A percentile compares a stretch with the other conserved stretches of the same genome.
Conservation (phyloP, 2,888 invertebrate genomes). For the Mythimna impura region DNA sequence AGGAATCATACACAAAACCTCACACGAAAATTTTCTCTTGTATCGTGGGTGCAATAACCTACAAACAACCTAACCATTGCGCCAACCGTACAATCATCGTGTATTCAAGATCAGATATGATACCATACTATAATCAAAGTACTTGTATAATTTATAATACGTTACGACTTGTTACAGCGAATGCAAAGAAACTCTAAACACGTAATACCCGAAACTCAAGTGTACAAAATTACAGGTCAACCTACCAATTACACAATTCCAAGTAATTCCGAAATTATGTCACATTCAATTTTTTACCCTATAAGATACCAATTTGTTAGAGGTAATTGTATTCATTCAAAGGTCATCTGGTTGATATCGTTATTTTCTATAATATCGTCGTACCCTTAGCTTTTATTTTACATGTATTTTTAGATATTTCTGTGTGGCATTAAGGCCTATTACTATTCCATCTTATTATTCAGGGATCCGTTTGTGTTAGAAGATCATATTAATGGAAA, state of each 20-base stretch:
- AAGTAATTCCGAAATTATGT: background rate
- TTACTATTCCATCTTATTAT: conserved; percentile 20
- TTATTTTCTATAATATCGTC: conserved; percentile 3
- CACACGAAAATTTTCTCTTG: too few relatives aligned
- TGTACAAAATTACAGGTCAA: background rate
- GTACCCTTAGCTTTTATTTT: conserved; percentile 14
- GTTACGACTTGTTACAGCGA: background rate
- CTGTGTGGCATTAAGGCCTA: background rate
- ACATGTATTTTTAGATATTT: conserved; percentile 19
- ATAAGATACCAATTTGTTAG: conserved; percentile 5
- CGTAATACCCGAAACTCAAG: background rate
- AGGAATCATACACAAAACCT: too few relatives aligned
- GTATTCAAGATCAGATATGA: too few relatives aligned
- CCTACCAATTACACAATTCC: background rate
- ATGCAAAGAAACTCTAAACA: background rate
- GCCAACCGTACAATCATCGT: too few relatives aligned
- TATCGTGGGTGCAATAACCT: too few relatives aligned
- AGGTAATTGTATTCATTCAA: conserved; percentile 5
- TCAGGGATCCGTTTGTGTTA: conserved; percentile 2
- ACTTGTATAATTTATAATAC: too few relatives aligned
- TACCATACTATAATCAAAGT: too few relatives aligned
- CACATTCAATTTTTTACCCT: background rate
- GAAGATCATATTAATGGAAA: background rate
- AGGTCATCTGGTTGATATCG: conserved; percentile 13
- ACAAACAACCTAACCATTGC: too few relatives aligned